Evolutionary conservation across 2,113 vertebrate genomes (phyloP), one percentile per base, ranked within the genome.

Genomic region (Noturus placidus): DNA sequence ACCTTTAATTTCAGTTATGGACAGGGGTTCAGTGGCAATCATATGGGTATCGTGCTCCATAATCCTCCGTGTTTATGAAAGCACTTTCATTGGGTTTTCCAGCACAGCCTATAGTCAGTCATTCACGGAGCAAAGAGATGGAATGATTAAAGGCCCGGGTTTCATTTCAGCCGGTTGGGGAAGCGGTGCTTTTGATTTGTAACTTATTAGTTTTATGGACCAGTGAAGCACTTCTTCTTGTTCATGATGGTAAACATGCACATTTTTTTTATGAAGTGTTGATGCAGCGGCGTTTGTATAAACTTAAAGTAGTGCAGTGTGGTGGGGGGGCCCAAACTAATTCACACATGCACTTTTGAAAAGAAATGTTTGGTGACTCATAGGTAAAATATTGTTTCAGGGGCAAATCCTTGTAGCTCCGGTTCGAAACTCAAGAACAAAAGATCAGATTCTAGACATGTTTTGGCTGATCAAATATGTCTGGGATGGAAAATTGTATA

Each of bases 1-100:
- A 92, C 91, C 88, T 94, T 94, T 95, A 59, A 92, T 94, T 94
- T 92, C 69, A 91, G 88, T 92, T 91, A 92, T 89, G 63, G 72
- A 84, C 89, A 57, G 88, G 87, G 86, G 80, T 94, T 92, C 92
- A 78, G 91, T 85, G 89, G 74, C 90, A 89, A 84, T 89, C 83
- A 88, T 38, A 38, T 69, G 77, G 84, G 59, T 35, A 17, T 88
- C 54, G 80, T 59, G 86, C 79, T 46, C 69, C 87, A 85, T 90
- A 89, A 91, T 90, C 92, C 91, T 38, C 33, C 20, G 87, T 85
- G 91, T 72, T 89, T 91, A 88, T 91, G 78, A 87, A 89, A 92
- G 87, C 57, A 46, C n/a, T 87, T 92, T 91, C 89, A 89, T 84
- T 88, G 90, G 90, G 90, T 91, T 92, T 90, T 93, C 93, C 88